Evolutionary conservation across 2,797 vertebrate genomes (phyloP).

Genomic region (Onychomys arenicola): DNA sequence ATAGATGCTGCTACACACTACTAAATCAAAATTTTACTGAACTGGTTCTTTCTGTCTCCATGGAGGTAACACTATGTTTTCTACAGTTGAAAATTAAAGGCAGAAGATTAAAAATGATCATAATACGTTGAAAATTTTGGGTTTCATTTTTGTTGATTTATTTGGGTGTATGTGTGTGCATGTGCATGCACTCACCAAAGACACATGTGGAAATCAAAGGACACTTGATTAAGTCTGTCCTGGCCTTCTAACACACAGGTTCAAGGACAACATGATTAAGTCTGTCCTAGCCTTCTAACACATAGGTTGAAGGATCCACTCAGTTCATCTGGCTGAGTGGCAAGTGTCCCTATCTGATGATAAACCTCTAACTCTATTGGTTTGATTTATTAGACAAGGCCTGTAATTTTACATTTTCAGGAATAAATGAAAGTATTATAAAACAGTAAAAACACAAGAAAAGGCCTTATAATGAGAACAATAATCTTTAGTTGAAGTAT

Average conservation of each 20-base stretch:
- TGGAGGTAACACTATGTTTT: neutral
- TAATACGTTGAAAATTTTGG: neutral
- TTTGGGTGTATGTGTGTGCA: neutral
- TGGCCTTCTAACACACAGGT: neutral
- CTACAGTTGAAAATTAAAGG: neutral
- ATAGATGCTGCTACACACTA: neutral
- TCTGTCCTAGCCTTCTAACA: neutral
- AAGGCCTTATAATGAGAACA: neutral
- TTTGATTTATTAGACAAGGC: neutral
- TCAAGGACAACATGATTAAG: neutral
- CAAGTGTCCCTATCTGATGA: neutral
- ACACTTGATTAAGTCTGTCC: neutral
- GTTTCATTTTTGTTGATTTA: neutral
- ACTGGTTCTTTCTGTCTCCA: neutral
- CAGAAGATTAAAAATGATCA: neutral
- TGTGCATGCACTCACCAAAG: neutral
- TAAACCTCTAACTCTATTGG: neutral
- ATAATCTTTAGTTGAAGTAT: neutral
- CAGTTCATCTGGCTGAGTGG: neutral
- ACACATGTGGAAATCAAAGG: neutral
- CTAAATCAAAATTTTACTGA: neutral
- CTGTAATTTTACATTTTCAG: slow-evolving; percentile 8
- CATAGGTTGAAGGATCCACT: neutral
- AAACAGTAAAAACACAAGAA: neutral
- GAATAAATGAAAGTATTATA: neutral